phyloP scores from a whole-genome alignment of 2,888 invertebrate genomes.

The Yponomeuta malinellus region DNA sequence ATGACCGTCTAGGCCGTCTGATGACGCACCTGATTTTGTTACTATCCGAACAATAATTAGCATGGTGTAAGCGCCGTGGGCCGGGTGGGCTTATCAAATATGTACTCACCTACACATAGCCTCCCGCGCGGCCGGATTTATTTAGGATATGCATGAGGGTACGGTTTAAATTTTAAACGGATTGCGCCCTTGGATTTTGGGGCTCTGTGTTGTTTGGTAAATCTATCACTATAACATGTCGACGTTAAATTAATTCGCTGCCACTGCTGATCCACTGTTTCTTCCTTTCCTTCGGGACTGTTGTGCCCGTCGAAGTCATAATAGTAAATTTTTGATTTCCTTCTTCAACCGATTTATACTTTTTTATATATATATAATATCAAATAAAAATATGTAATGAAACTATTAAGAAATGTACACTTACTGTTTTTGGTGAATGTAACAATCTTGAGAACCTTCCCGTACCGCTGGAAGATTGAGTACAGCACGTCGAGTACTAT shows the following conservation, averaged over 20 bases:
- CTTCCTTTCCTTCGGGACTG: background rate
- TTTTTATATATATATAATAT: background rate
- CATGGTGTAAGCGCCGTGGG: constrained; percentile 34
- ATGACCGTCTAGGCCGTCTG: background rate
- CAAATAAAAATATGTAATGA: background rate
- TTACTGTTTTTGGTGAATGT: constrained; percentile 99
- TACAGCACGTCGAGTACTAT: constrained; percentile 98
- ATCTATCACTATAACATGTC: constrained; percentile 58
- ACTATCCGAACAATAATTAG: constrained; percentile 18
- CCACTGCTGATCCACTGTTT: background rate
- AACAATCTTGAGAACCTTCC: constrained; percentile 99
- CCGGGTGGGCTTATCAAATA: constrained; percentile 70
- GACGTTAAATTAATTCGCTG: constrained; percentile 9
- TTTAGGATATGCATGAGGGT: constrained; percentile 76
- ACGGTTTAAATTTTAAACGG: constrained; percentile 75
- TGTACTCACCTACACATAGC: constrained; percentile 61
- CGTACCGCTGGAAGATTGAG: constrained; percentile 98
- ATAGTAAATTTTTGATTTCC: background rate
- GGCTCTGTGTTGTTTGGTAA: constrained; percentile 63
- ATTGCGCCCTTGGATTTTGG: constrained; percentile 72
- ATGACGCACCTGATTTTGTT: constrained; percentile 3
- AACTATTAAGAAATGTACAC: constrained; percentile 44
- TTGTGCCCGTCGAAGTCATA: background rate
- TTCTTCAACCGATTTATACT: background rate
- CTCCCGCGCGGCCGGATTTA: constrained; percentile 65